Percentiles rank a stretch among this genome's conserved stretches.
phyloP scores from a whole-genome alignment of 2,797 vertebrate genomes.

The Pteropus rufus region DNA sequence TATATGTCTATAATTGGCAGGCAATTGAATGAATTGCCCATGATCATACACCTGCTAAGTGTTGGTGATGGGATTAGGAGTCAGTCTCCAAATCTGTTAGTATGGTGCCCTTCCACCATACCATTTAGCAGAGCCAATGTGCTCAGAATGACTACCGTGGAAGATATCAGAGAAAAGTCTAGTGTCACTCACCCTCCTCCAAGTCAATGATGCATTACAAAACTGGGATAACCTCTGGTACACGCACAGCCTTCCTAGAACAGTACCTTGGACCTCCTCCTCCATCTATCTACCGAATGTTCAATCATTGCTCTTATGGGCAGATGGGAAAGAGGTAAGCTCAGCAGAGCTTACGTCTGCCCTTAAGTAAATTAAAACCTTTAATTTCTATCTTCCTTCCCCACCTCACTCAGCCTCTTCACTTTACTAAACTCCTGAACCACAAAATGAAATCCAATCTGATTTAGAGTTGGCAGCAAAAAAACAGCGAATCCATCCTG shows the following conservation, averaged over 20 bases:
- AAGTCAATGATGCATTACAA: not conserved
- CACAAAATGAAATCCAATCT: not conserved
- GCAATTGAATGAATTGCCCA: slow-evolving; percentile 70
- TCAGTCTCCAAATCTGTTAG: not conserved
- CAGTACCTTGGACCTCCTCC: not conserved
- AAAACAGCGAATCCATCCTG: not conserved
- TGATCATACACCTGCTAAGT: slow-evolving; percentile 63
- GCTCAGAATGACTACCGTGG: slow-evolving; percentile 41
- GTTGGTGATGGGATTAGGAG: slow-evolving; percentile 52
- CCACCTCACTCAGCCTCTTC: not conserved
- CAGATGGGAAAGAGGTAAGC: not conserved
- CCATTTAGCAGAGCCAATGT: slow-evolving; percentile 21
- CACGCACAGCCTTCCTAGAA: not conserved
- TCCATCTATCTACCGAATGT: not conserved
- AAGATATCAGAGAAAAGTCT: not conserved
- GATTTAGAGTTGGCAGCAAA: not conserved
- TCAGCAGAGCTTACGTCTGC: not conserved
- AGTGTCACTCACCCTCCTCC: not conserved
- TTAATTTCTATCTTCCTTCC: not conserved
- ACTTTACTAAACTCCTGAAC: not conserved
- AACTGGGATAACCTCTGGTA: not conserved
- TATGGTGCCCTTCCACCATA: slow-evolving; percentile 24
- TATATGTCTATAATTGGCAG: slow-evolving; percentile 59
- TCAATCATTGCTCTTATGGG: not conserved
- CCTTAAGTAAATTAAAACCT: not conserved